Evolutionary conservation across 1,140 invertebrate genomes (phyloP).

Genomic region (Subanguina moxae): DNA sequence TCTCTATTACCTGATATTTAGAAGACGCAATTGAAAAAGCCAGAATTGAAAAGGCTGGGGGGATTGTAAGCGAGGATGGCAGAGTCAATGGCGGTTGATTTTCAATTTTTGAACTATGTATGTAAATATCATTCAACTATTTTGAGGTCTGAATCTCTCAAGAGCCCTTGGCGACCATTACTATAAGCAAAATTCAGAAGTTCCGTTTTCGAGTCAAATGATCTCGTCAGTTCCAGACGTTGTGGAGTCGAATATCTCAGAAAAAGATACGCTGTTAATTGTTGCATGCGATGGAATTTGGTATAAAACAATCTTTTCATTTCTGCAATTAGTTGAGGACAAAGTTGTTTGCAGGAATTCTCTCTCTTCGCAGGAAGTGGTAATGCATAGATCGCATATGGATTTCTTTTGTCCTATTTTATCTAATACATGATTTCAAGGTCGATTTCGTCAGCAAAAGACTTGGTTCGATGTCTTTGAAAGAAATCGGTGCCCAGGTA

Average conservation of each 20-base stretch:
- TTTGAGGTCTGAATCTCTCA: conserved; percentile 25
- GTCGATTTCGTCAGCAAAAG: conserved; percentile 22
- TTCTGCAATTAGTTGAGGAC: background rate
- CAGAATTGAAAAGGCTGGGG: conserved; percentile 28
- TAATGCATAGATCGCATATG: too few species aligned
- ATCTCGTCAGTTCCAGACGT: conserved; percentile 29
- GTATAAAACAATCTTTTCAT: background rate
- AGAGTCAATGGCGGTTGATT: conserved; percentile 31
- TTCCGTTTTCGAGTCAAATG: conserved; percentile 20
- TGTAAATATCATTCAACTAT: background rate
- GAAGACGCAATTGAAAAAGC: conserved; percentile 24
- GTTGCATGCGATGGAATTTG: conserved; percentile 38
- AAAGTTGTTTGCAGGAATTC: conserved; percentile 12
- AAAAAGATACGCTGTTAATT: conserved; percentile 21
- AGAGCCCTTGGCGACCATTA: conserved; percentile 33
- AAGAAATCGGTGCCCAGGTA: conserved; percentile 26
- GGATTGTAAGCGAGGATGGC: conserved; percentile 25
- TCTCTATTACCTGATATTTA: too few species aligned
- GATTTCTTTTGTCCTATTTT: background rate
- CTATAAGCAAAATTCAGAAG: conserved; percentile 20
- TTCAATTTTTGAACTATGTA: background rate
- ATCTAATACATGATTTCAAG: background rate
- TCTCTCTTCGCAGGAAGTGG: conserved; percentile 25
- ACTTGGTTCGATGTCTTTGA: conserved; percentile 8
- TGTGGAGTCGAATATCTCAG: background rate